Percentiles rank a stretch among this genome's conserved stretches.
phyloP scores from a whole-genome alignment of 2,888 invertebrate species.

The Hirtodrosophila histrioides region DNA sequence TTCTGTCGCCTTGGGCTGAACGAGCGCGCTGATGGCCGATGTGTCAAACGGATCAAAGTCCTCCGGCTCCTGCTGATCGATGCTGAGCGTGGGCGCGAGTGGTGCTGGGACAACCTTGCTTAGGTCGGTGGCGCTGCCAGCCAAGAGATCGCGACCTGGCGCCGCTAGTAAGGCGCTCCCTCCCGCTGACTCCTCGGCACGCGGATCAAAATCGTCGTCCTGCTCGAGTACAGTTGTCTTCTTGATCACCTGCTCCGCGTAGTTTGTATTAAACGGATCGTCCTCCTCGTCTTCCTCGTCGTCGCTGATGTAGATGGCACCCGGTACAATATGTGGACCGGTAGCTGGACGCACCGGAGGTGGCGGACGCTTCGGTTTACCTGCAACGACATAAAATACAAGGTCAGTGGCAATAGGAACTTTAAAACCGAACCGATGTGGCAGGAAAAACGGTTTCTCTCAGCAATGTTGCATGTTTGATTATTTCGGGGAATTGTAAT shows the following conservation, averaged over 20 bases:
- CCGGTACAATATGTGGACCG: constrained; percentile 81
- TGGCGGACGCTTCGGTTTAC: constrained; percentile 82
- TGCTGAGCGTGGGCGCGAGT: constrained; percentile 86
- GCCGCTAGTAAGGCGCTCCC: constrained; percentile 54
- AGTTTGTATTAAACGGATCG: constrained; percentile 94
- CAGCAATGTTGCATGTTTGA: no score
- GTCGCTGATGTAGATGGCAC: constrained; percentile 79
- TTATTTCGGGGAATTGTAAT: no score
- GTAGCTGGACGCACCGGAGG: constrained; percentile 82
- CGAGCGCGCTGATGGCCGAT: constrained; percentile 89
- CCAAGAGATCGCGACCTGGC: constrained; percentile 87
- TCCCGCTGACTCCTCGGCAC: constrained; percentile 86
- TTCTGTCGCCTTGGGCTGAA: constrained; percentile 91
- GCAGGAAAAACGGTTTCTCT: no score
- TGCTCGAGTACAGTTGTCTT: constrained; percentile 83
- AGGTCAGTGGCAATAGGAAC: no score
- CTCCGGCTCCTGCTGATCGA: constrained; percentile 82
- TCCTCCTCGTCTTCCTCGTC: constrained; percentile 87
- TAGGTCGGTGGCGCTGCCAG: constrained; percentile 91
- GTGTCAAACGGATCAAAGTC: constrained; percentile 94
- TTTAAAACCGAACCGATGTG: no score
- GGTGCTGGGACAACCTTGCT: constrained; percentile 89
- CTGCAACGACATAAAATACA: constrained; percentile 45
- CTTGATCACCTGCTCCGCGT: constrained; percentile 90
- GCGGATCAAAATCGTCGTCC: constrained; percentile 87